phyloP scores from a whole-genome alignment of 2,113 vertebrate genomes.

The Peromyscus californicus region DNA sequence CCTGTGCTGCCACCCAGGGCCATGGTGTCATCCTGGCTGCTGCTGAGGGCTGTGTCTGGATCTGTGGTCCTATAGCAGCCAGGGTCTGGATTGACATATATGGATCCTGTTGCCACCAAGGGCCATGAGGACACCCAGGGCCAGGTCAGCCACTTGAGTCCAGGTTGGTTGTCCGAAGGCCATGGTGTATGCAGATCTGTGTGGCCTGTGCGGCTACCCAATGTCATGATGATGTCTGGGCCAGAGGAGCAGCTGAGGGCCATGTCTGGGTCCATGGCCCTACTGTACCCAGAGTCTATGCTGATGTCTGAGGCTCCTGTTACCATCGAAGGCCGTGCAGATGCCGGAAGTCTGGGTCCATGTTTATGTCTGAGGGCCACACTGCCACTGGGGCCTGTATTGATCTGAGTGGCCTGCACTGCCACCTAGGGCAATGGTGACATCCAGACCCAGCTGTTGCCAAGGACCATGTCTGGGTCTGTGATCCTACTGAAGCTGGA shows the following conservation, averaged over 20 bases:
- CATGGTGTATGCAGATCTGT: neutral
- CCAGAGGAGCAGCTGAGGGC: neutral
- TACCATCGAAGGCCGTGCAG: neutral
- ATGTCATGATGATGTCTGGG: neutral
- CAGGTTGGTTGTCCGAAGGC: neutral
- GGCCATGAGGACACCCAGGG: neutral
- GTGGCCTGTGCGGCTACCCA: neutral
- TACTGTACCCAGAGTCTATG: neutral
- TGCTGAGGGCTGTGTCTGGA: neutral
- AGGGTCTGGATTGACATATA: neutral
- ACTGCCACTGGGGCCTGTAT: neutral
- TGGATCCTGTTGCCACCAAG: neutral
- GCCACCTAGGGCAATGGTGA: neutral
- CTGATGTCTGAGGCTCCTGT: neutral
- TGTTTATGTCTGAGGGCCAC: neutral
- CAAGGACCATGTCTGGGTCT: neutral
- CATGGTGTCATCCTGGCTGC: neutral
- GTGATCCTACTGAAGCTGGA: neutral
- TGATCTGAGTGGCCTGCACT: neutral
- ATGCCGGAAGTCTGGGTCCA: neutral
- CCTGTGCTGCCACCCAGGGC: neutral
- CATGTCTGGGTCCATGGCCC: too few species aligned
- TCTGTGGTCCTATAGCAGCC: neutral
- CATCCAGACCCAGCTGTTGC: neutral
- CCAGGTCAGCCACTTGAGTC: neutral